phyloP scores from a whole-genome alignment of 2,888 invertebrate species.

The Agriopis leucophaearia region DNA sequence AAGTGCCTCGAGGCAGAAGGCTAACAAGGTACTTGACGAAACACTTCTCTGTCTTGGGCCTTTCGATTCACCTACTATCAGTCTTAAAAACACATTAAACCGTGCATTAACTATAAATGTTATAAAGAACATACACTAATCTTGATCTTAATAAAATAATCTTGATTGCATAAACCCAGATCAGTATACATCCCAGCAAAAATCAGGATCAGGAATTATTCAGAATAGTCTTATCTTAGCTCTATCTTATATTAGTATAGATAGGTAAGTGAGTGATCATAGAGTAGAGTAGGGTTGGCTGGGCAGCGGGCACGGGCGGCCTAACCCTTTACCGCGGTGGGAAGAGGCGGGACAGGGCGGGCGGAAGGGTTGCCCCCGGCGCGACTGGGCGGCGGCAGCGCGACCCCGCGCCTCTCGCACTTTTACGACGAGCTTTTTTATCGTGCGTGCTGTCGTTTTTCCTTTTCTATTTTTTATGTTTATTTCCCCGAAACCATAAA shows the following conservation, averaged over 20 bases:
- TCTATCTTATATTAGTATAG: slow-evolving; percentile 30
- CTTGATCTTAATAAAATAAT: too few relatives aligned
- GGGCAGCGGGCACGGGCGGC: slow-evolving; percentile 71
- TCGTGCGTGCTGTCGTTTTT: slow-evolving; percentile 87
- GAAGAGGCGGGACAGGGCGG: slow-evolving; percentile 70
- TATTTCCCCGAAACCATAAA: slow-evolving; percentile 87
- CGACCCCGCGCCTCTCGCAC: slow-evolving; percentile 68
- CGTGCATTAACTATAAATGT: too few relatives aligned
- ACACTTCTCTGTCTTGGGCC: too few relatives aligned
- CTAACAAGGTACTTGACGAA: too few relatives aligned
- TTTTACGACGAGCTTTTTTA: slow-evolving; percentile 86
- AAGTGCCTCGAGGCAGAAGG: background rate
- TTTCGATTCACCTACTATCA: too few relatives aligned
- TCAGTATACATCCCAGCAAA: background rate
- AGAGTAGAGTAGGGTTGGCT: slow-evolving; percentile 46
- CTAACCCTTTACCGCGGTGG: slow-evolving; percentile 81
- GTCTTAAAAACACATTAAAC: too few relatives aligned
- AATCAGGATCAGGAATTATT: background rate
- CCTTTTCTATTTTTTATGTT: slow-evolving; percentile 87
- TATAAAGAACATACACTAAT: too few relatives aligned
- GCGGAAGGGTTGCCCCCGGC: slow-evolving; percentile 80
- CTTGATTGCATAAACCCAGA: background rate
- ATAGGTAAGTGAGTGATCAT: slow-evolving; percentile 49
- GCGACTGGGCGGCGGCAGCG: slow-evolving; percentile 58
- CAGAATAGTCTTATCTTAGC: background rate